Base-by-base conservation (phyloP, 2,888 invertebrate genomes). In the Cephus nigrinus region DNA sequence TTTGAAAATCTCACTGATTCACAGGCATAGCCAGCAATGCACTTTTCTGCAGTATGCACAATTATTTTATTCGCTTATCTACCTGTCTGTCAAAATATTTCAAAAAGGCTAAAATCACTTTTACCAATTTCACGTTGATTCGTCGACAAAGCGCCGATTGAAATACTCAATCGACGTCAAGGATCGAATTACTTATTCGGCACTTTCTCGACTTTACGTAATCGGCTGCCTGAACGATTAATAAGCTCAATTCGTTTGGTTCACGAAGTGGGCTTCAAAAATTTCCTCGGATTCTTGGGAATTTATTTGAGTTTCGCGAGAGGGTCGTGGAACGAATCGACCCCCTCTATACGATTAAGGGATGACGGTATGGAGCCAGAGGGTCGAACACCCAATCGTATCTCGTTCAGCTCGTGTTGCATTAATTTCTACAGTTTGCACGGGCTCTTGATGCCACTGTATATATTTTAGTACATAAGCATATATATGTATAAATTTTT, bases 261-360 rank as follows among this genome's bases (percentile, higher is more conserved):
- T 23, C 23, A 9, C 55, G 23, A 55, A 55, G 55, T 55, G 15
- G 9, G 55, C 55, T 55, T 23, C 55, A 55, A 55, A 55, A 23
- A 55, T 55, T 55, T 23, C 23, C 55, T 55, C 23, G 55, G 23
- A 55, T 55, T 23, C 40, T 55, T 55, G 23, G 23, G 40, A 55
- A 55, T 55, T 55, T 69, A 15, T 35, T 75, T 31, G 31, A 30
- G 72, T 11, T 75, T 36, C 68, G 68, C 32, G 12, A 69, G 69
- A 71, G 35, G 71, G 68, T 68, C 40, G 75, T 35, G n/a, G 36
- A 71, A 75, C 69, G 36, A 75, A 30, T 23, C n/a, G 9, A 75
- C 33, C 23, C 36, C 15, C 23, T 40, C 40, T 23, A 5, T 40
- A 40, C 23, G 55, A 55, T 55, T 55, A 9, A 55, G 55, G 55